Conservation (phyloP, 2,797 vertebrate genomes). For the Cirrhinus molitorella region DNA sequence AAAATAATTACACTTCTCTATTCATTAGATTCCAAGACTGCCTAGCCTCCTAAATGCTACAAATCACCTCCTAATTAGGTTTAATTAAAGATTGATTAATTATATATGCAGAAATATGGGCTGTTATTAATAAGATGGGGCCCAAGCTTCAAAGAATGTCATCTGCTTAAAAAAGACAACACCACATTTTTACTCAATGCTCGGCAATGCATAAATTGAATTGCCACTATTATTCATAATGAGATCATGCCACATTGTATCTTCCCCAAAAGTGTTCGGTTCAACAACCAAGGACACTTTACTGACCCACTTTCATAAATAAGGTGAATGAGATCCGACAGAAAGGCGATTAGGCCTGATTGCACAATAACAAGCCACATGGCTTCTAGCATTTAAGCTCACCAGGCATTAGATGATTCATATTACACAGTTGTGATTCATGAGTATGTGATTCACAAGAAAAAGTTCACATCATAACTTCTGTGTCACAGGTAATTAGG, state of each 20-base stretch:
- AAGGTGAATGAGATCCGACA: slow-evolving; percentile 44
- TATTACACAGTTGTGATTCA: slow-evolving; percentile 44
- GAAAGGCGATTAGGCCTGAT: slow-evolving; percentile 50
- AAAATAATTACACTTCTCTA: slow-evolving; percentile 49
- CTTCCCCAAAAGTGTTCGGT: slow-evolving; percentile 20
- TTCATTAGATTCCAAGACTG: slow-evolving; percentile 51
- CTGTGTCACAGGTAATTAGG: slow-evolving; percentile 39
- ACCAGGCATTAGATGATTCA: slow-evolving; percentile 59
- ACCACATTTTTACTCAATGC: slow-evolving; percentile 28
- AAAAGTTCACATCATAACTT: slow-evolving; percentile 33
- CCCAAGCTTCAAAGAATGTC: slow-evolving; percentile 15
- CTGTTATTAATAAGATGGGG: slow-evolving; percentile 44
- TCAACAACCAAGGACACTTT: slow-evolving; percentile 47
- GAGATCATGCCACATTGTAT: neutral
- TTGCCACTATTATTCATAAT: slow-evolving; percentile 2
- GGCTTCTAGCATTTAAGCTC: slow-evolving; percentile 42
- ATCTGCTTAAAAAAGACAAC: slow-evolving; percentile 40
- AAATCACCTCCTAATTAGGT: slow-evolving; percentile 51
- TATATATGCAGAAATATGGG: slow-evolving; percentile 30
- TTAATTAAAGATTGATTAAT: slow-evolving; percentile 50
- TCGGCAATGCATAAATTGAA: slow-evolving; percentile 20
- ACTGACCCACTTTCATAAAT: slow-evolving; percentile 47
- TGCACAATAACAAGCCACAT: slow-evolving; percentile 53
- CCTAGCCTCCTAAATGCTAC: slow-evolving; percentile 43
- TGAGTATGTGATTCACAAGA: slow-evolving; percentile 31